These are phyloP conservation scores for Athrips mouffetella DNA, from an alignment of 2,888 invertebrate genomes.

Conservation along the genomic window DNA sequence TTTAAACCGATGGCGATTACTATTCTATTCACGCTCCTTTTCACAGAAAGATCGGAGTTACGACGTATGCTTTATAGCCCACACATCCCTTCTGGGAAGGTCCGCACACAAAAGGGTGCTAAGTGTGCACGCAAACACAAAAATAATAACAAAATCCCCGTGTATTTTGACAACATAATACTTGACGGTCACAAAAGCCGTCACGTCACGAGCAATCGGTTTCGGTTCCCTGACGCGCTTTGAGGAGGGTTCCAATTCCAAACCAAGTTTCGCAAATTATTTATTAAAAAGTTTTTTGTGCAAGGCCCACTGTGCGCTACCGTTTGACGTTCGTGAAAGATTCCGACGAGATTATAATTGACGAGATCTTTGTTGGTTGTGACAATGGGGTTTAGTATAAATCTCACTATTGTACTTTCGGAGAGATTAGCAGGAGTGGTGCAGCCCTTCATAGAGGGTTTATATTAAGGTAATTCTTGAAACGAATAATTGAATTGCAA, in stretches of 20 bases:
- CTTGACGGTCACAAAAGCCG: slow-evolving; percentile 72
- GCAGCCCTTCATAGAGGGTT: slow-evolving; percentile 34
- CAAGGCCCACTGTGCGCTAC: slow-evolving; percentile 56
- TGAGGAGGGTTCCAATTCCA: slow-evolving; percentile 65
- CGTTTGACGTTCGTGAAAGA: slow-evolving; percentile 69
- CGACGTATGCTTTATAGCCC: slow-evolving; percentile 53
- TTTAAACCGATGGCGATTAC: slow-evolving; percentile 48
- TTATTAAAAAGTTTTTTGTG: slow-evolving; percentile 64
- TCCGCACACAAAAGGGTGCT: slow-evolving; percentile 70
- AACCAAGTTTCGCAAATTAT: slow-evolving; percentile 75
- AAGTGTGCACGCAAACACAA: slow-evolving; percentile 76
- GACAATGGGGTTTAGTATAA: slow-evolving; percentile 67
- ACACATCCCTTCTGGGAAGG: slow-evolving; percentile 69
- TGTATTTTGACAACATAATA: slow-evolving; percentile 79
- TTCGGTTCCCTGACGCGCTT: slow-evolving; percentile 70
- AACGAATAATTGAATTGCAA: slow-evolving; percentile 38
- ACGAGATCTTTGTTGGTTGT: slow-evolving; percentile 73
- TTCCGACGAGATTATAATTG: slow-evolving; percentile 73
- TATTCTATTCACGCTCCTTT: slow-evolving; percentile 67
- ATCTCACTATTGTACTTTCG: slow-evolving; percentile 58
- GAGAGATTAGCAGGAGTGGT: slow-evolving; percentile 64
- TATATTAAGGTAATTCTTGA: slow-evolving; percentile 38
- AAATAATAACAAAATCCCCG: slow-evolving; percentile 77
- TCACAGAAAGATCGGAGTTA: slow-evolving; percentile 63
- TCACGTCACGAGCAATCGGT: slow-evolving; percentile 75